A percentile compares a stretch with the other conserved stretches of the same genome.
Evolutionary conservation across 1,140 invertebrate genomes (phyloP).

Genomic region (Dolichoris vasculosae): DNA sequence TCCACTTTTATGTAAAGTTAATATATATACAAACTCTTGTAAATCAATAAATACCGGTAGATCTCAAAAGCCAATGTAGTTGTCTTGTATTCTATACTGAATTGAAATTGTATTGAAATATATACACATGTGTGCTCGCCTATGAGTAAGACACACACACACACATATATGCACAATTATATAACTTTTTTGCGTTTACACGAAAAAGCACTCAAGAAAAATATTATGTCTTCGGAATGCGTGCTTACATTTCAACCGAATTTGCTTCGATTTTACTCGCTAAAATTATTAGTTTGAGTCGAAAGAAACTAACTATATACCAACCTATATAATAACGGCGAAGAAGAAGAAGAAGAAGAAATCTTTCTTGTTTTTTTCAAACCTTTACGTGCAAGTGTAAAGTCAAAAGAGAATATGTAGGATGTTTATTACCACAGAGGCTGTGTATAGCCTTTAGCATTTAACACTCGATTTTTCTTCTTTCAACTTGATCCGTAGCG

Average conservation of each 20-base stretch:
- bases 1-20: not conserved
- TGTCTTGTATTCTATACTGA: not conserved
- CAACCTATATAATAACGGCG: not conserved
- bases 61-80: not conserved
- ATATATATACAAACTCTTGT: not conserved
- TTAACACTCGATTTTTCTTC: not conserved
- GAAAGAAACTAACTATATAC: not conserved
- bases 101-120: no score
- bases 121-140: not conserved
- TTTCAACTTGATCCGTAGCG: not conserved
- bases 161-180: not conserved
- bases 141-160: not conserved
- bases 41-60: not conserved
- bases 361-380: not conserved
- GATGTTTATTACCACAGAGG: slow-evolving; percentile 11
- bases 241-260: not conserved
- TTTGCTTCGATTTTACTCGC: not conserved
- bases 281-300: not conserved
- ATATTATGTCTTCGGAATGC: not conserved
- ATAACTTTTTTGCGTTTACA: not conserved
- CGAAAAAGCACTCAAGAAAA: not conserved
- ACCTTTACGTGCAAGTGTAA: not conserved
- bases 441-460: slow-evolving; percentile 12
- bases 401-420: not conserved
- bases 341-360: not conserved